Evolutionary conservation across 1,140 invertebrate species (phyloP).

Genomic region (Eriosoma lanigerum): DNA sequence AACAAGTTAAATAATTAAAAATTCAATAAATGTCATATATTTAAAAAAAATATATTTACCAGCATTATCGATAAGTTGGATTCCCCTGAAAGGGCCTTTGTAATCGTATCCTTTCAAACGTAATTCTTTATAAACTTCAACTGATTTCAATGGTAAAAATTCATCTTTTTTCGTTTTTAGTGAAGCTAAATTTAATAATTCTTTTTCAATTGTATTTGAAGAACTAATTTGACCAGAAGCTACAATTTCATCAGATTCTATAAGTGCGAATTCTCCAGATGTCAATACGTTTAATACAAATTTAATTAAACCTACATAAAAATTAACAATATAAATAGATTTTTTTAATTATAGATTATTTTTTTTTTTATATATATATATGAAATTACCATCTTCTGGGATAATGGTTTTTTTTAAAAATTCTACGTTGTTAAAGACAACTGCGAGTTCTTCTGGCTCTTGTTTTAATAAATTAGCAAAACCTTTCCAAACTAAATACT

Average conservation of each 20-base stretch:
- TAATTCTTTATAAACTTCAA: conserved; percentile 91
- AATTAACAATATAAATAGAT: neutral
- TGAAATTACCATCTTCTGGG: conserved; percentile 66
- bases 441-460: conserved; percentile 74
- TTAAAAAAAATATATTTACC: conserved; percentile 57
- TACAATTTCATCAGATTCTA: conserved; percentile 78
- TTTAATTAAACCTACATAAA: conserved; percentile 65
- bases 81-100: conserved; percentile 79
- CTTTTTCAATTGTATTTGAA: conserved; percentile 64
- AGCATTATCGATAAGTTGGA: conserved; percentile 67
- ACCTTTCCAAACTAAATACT: conserved; percentile 85
- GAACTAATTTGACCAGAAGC: conserved; percentile 74
- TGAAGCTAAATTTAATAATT: conserved; percentile 61
- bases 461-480: conserved; percentile 79
- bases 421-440: conserved; percentile 82
- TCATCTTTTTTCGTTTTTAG: conserved; percentile 60
- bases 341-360: neutral
- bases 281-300: conserved; percentile 84
- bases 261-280: conserved; percentile 87
- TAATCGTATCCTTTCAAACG: conserved; percentile 92
- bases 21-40: no score
- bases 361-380: neutral
- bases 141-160: conserved; percentile 63
- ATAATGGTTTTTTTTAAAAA: conserved; percentile 90
- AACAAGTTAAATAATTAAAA: no score